Conservation (phyloP, 2,888 invertebrate species). For the Drosophila cognata region DNA sequence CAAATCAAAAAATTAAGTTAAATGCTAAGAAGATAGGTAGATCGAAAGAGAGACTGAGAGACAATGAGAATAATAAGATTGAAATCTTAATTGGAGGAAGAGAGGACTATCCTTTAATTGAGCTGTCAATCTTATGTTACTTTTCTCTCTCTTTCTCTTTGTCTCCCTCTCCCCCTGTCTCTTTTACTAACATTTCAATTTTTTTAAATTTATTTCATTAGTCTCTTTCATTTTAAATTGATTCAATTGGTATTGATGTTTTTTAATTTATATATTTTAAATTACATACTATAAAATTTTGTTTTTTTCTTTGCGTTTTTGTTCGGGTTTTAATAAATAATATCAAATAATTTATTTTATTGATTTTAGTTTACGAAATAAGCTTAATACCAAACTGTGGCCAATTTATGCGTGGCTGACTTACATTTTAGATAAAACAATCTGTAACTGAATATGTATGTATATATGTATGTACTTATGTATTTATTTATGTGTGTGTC, state of each 20-base stretch:
- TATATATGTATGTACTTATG: not conserved
- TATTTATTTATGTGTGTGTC: constrained; percentile 3
- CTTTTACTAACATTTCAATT: not conserved
- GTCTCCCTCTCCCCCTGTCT: not conserved
- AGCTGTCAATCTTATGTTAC: not conserved
- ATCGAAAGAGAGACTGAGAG: not conserved
- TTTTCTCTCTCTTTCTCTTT: not conserved
- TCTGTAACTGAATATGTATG: not conserved
- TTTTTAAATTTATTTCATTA: not conserved
- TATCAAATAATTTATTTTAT: not conserved
- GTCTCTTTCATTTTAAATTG: not conserved
- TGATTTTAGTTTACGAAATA: not conserved
- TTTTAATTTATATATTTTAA: not conserved
- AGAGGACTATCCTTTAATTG: not conserved
- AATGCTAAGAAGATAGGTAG: not conserved
- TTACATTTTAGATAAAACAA: not conserved
- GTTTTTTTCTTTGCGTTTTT: not conserved
- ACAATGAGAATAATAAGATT: not conserved
- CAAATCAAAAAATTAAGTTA: not conserved
- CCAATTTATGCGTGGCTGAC: constrained; percentile 2
- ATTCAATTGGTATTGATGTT: not conserved
- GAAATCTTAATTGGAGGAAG: not conserved
- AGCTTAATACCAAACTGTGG: not conserved
- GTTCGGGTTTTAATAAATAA: not conserved
- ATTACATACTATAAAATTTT: not conserved